Percentiles rank a stretch among this genome's conserved stretches.
phyloP scores from a whole-genome alignment of 1,140 invertebrate species.

The Vanessa atalanta region DNA sequence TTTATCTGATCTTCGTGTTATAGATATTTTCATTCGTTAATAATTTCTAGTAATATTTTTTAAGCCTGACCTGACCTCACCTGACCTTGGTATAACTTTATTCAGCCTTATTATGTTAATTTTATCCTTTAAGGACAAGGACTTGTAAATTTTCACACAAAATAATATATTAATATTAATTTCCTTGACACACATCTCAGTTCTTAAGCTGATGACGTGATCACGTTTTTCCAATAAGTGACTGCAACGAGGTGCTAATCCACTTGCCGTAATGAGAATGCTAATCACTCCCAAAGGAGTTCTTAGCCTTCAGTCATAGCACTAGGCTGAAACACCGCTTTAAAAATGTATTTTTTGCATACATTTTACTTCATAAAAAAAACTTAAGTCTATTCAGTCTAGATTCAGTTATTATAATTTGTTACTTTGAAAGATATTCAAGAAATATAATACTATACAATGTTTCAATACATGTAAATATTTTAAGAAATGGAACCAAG shows the following conservation, averaged over 20 bases:
- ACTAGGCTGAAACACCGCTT: slow-evolving; percentile 5
- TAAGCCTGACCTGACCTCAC: no score
- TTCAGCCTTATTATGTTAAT: not conserved
- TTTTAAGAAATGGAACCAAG: no score
- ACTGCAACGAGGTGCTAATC: slow-evolving; percentile 65
- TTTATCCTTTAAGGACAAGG: slow-evolving; percentile 1
- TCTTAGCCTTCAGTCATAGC: slow-evolving; percentile 27
- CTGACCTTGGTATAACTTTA: not conserved
- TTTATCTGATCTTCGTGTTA: no score
- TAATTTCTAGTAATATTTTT: no score
- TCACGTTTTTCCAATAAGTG: slow-evolving; percentile 58
- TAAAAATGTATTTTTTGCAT: not conserved
- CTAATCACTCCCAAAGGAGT: slow-evolving; percentile 66
- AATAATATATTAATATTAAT: slow-evolving; percentile 13
- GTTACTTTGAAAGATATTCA: no score
- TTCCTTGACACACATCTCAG: slow-evolving; percentile 38
- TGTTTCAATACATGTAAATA: no score
- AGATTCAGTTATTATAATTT: no score
- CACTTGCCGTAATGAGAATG: slow-evolving; percentile 63
- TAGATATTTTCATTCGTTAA: no score
- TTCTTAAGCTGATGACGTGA: slow-evolving; percentile 41
- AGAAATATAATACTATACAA: no score
- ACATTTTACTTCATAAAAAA: not conserved
- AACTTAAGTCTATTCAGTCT: no score
- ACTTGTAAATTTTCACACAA: slow-evolving; percentile 14